Conservation (phyloP, 2,797 vertebrate species). For the Huso huso region DNA sequence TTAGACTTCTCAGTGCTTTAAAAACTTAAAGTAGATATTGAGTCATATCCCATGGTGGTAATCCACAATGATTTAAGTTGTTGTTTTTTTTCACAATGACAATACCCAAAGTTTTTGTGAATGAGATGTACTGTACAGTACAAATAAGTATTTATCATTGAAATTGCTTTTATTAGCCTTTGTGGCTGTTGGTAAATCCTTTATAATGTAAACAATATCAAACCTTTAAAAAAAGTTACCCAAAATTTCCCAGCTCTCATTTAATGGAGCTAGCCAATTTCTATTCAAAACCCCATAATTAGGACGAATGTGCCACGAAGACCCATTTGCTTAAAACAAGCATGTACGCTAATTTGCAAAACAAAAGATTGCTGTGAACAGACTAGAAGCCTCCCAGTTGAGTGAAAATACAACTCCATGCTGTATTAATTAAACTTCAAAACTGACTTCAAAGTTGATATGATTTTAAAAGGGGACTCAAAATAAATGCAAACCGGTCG, state of each 20-base stretch:
- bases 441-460: slow-evolving; percentile 1
- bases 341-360: slow-evolving; percentile 3
- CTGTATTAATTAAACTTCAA: slow-evolving; percentile 5
- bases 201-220: too few species aligned
- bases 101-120: too few species aligned
- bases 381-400: neutral
- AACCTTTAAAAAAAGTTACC: too few species aligned
- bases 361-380: neutral
- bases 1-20: too few species aligned
- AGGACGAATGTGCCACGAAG: neutral
- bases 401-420: neutral
- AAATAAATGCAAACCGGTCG: neutral
- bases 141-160: too few species aligned
- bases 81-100: neutral
- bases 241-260: too few species aligned
- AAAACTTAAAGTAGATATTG: neutral
- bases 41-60: neutral
- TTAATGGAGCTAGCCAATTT: neutral
- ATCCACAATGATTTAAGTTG: neutral
- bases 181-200: too few species aligned
- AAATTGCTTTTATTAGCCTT: too few species aligned
- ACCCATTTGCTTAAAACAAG: neutral
- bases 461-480: neutral
- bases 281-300: slow-evolving; percentile 1
- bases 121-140: too few species aligned